Evolutionary conservation across 1,140 invertebrate species (phyloP).

Genomic region (Papilio xuthus): DNA sequence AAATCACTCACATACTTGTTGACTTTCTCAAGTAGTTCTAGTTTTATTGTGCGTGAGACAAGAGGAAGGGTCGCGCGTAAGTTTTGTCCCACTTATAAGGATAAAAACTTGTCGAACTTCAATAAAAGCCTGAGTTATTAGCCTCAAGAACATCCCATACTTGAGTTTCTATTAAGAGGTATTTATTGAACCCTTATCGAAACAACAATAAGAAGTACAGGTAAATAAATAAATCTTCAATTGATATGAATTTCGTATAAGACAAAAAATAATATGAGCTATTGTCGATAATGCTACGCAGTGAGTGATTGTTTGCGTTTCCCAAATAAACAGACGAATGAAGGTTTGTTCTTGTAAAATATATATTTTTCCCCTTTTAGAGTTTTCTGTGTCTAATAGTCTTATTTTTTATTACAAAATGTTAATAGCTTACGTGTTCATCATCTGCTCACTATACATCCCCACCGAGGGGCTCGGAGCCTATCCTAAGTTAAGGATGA

Average conservation of each 20-base stretch:
- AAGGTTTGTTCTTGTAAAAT: conserved; percentile 22
- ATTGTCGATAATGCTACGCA: conserved; percentile 31
- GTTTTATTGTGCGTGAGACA: conserved; percentile 53
- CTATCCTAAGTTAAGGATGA: too few relatives aligned
- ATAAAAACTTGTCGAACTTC: conserved; percentile 60
- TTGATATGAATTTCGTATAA: conserved; percentile 44
- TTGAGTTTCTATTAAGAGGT: conserved; percentile 48
- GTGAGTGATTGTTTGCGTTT: conserved; percentile 43
- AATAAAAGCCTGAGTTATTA: conserved; percentile 39
- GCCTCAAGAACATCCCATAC: conserved; percentile 40
- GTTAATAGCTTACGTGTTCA: too few relatives aligned
- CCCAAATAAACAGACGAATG: conserved; percentile 36
- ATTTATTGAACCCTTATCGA: background rate
- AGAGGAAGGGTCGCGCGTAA: conserved; percentile 36
- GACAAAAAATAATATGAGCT: conserved; percentile 42
- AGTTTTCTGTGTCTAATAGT: background rate
- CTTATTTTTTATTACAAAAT: conserved; percentile 23
- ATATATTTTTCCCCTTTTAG: background rate
- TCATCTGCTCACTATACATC: too few relatives aligned
- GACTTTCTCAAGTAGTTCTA: conserved; percentile 62
- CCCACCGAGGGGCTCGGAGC: too few relatives aligned
- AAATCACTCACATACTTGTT: conserved; percentile 54
- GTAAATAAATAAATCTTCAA: conserved; percentile 37
- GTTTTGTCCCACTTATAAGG: conserved; percentile 50
- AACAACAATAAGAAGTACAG: conserved; percentile 31